Base-by-base conservation (phyloP, 2,888 invertebrate species). In the Oscheius sp. region DNA sequence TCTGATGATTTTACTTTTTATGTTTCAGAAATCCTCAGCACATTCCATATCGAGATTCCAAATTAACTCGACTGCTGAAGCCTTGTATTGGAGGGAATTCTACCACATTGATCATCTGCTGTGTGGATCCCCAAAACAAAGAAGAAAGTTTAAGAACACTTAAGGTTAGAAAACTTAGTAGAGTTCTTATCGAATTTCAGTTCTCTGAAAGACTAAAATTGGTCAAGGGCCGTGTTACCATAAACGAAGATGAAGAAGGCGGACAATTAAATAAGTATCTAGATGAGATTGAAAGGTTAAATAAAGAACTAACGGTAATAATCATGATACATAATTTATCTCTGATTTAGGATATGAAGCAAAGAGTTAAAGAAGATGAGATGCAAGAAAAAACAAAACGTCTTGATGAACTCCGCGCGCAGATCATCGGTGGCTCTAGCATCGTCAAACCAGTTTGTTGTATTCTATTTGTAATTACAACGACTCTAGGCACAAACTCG, bases 41-140 rank as follows among this genome's bases (percentile, higher is more conserved):
- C 41, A 52, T 73, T 18, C 56, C 73, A 18, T 74, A 69, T 29
- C 59, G 74, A n/a, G 63, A 74, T 43, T 69, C 69, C n/a, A 69
- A 63, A 23, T 35, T 74, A 1, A 74, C 74, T 2, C 59, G 74
- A 12, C 12, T 74, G 9, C 52, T 74, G 6, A 74, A 74, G 35
- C 69, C 69, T 12, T 61, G 56, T 16, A 53, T 74, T 23, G 74
- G 74, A 1, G 74, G 74, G 3, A 74, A 74, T 25, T 61, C 69
- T 13, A 64, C 43, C 1, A 74, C 74, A 0, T 29, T 70, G 1
- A 49, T 74, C 6, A 53, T 74, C 3, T 74, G 74, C 69, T 69
- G 69, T 41, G 29, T 74, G 2, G 27, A 46, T 16, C 69, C 74
- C 5, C 52, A 59, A 3, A 45, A 46, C 18, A 25, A 46, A 35